Conservation (phyloP, 2,888 invertebrate genomes). For the Heliconius sara region DNA sequence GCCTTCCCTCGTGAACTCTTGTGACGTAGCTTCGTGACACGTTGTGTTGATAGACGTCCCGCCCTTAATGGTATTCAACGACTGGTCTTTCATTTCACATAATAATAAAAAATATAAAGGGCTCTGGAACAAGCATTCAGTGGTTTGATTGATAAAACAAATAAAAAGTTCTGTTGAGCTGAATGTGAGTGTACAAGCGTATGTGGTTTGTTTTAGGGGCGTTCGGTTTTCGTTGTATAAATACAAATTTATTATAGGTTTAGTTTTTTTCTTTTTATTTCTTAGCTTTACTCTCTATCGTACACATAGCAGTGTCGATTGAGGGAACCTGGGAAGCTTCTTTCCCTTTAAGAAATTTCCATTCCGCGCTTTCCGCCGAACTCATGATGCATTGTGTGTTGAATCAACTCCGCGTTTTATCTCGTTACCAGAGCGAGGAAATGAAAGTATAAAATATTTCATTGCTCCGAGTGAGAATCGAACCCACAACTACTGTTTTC, state of each 20-base stretch:
- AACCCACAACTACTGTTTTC: neutral
- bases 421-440: neutral
- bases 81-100: slow-evolving; percentile 50
- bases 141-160: slow-evolving; percentile 47
- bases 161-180: slow-evolving; percentile 28
- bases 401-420: neutral
- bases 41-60: slow-evolving; percentile 50
- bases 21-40: slow-evolving; percentile 5
- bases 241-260: neutral
- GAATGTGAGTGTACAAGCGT: neutral
- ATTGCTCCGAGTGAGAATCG: neutral
- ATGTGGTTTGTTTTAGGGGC: neutral
- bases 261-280: neutral
- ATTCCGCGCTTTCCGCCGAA: neutral
- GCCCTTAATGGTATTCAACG: slow-evolving; percentile 52
- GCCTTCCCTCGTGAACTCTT: slow-evolving; percentile 34
- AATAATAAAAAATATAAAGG: slow-evolving; percentile 53
- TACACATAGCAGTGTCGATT: neutral
- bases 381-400: neutral
- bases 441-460: neutral
- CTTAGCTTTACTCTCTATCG: neutral
- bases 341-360: neutral
- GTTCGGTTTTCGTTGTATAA: neutral
- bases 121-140: slow-evolving; percentile 42
- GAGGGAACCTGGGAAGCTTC: neutral